Evolutionary conservation across 2,113 vertebrate genomes (phyloP).

Genomic region (Bathybates hornii): DNA sequence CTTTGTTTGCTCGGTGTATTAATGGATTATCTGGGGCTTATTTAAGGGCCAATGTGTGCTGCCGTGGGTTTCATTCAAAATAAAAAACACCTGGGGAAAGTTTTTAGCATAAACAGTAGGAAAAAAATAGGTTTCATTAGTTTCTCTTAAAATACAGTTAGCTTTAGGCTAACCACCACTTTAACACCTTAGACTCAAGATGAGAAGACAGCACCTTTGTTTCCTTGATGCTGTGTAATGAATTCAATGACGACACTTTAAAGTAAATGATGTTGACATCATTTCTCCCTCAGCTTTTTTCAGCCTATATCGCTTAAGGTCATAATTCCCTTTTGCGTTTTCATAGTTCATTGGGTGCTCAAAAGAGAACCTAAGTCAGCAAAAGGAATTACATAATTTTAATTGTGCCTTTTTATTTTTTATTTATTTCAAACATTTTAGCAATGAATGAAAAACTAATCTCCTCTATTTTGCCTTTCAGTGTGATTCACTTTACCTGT

Average conservation of each 20-base stretch:
- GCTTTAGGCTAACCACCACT: neutral
- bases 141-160: neutral
- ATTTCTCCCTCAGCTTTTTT: neutral
- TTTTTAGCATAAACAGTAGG: neutral
- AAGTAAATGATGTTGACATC: neutral
- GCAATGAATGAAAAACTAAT: neutral
- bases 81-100: neutral
- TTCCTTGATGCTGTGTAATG: neutral
- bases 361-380: neutral
- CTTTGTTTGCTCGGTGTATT: constrained; percentile 8
- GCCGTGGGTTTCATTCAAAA: neutral
- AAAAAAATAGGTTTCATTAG: neutral
- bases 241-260: neutral
- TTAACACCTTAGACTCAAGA: neutral
- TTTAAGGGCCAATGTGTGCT: neutral
- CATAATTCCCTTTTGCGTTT: neutral
- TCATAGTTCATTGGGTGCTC: neutral
- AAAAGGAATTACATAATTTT: neutral
- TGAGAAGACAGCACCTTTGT: neutral
- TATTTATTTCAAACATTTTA: neutral
- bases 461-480: neutral
- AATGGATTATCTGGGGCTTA: constrained; percentile 1
- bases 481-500: neutral
- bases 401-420: neutral
- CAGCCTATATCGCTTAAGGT: neutral